Evolutionary conservation across 2,888 invertebrate species (phyloP).

Genomic region (Eulithis testata): DNA sequence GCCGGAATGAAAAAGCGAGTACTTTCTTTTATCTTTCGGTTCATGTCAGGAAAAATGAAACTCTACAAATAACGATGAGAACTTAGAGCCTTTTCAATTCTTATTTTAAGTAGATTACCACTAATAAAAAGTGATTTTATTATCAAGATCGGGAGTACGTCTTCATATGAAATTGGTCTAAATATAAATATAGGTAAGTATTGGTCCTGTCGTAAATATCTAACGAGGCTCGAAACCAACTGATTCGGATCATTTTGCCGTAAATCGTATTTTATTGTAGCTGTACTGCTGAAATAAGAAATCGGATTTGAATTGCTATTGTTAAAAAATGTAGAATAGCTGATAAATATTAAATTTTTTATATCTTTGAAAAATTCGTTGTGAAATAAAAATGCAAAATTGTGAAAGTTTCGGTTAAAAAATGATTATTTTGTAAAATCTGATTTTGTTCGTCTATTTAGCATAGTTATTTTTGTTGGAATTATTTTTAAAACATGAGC

Average conservation of each 20-base stretch:
- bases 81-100: no score
- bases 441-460: no score
- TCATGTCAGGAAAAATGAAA: neutral
- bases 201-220: constrained; percentile 13
- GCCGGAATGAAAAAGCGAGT: constrained; percentile 16
- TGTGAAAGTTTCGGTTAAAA: no score
- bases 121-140: no score
- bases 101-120: no score
- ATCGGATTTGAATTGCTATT: constrained; percentile 16
- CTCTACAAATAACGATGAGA: neutral
- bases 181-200: neutral
- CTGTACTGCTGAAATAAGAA: constrained; percentile 12
- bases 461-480: no score
- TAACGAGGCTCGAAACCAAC: constrained; percentile 15
- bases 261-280: constrained; percentile 21
- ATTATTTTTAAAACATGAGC: no score
- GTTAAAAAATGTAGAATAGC: constrained; percentile 6
- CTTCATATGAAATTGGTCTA: neutral
- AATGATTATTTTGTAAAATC: no score
- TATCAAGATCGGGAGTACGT: neutral
- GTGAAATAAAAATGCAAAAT: no score
- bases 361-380: neutral
- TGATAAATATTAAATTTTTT: neutral
- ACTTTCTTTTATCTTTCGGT: neutral
- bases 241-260: constrained; percentile 16